phyloP scores from a whole-genome alignment of 2,888 invertebrate genomes.

The Griposia aprilina region DNA sequence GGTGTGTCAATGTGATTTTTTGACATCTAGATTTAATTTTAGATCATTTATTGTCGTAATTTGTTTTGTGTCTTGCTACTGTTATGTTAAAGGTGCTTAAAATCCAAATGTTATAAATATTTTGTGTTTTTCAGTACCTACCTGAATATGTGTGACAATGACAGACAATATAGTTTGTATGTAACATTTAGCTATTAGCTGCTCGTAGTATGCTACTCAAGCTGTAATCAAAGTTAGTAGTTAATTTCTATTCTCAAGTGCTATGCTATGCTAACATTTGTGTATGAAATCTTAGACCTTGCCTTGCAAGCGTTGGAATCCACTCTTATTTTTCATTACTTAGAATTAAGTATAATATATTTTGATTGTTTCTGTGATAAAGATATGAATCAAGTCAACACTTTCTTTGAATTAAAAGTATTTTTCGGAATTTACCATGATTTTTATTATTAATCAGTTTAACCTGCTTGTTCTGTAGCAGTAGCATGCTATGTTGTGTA shows the following conservation, averaged over 20 bases:
- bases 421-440: neutral
- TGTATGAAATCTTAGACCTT: slow-evolving; percentile 11
- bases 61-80: slow-evolving; percentile 13
- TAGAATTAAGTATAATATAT: slow-evolving; percentile 50
- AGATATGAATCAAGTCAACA: slow-evolving; percentile 52
- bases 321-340: slow-evolving; percentile 31
- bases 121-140: slow-evolving; percentile 13
- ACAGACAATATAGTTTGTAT: slow-evolving; percentile 32
- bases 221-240: neutral
- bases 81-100: neutral
- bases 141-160: no score
- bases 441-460: neutral
- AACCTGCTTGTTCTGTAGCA: neutral
- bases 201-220: neutral
- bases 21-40: neutral
- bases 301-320: slow-evolving; percentile 19
- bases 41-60: neutral
- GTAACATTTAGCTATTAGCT: slow-evolving; percentile 7
- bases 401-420: slow-evolving; percentile 45
- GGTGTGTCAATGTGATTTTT: neutral
- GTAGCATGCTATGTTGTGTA: neutral
- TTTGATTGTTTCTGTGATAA: slow-evolving; percentile 70
- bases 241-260: neutral
- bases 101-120: slow-evolving; percentile 4
- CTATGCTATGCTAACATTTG: neutral